Conservation (phyloP, 2,797 vertebrate species). For the Paedocypris micromegethes region DNA sequence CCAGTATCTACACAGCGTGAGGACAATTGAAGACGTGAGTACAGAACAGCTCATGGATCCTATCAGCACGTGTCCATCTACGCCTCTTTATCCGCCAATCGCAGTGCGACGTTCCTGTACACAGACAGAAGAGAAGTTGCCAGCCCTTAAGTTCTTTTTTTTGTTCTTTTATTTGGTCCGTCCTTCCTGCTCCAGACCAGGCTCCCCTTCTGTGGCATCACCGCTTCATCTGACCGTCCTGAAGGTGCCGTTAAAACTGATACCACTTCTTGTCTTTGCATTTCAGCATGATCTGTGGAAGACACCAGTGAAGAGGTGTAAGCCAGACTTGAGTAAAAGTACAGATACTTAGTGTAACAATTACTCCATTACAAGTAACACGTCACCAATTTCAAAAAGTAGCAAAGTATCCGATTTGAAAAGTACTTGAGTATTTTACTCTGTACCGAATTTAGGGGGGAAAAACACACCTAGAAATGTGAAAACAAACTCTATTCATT, state of each 20-base stretch:
- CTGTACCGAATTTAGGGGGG: too few relatives aligned
- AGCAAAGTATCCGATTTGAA: not conserved
- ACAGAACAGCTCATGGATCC: constrained; percentile 4
- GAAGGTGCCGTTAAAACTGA: constrained; percentile 79
- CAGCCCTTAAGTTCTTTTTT: constrained; percentile 54
- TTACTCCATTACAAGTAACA: too few relatives aligned
- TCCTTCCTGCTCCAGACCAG: constrained; percentile 33
- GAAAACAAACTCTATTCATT: too few relatives aligned
- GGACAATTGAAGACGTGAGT: constrained; percentile 41
- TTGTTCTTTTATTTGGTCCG: constrained; percentile 1
- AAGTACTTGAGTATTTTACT: not conserved
- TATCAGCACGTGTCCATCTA: constrained; percentile 42
- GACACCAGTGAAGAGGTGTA: constrained; percentile 36
- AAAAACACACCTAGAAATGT: too few relatives aligned
- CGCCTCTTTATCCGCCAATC: constrained; percentile 45
- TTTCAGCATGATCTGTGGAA: constrained; percentile 91
- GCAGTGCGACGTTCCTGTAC: constrained; percentile 48
- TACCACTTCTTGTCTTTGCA: constrained; percentile 99
- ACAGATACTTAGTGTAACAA: too few relatives aligned
- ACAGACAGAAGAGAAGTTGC: constrained; percentile 53
- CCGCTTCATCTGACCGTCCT: constrained; percentile 37
- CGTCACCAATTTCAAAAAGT: too few relatives aligned
- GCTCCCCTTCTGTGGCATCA: constrained; percentile 43
- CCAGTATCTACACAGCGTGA: constrained; percentile 68
- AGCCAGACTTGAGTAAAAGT: not conserved